Conservation (phyloP, 2,888 invertebrate genomes). For the Xestoiulus laeticollis region DNA sequence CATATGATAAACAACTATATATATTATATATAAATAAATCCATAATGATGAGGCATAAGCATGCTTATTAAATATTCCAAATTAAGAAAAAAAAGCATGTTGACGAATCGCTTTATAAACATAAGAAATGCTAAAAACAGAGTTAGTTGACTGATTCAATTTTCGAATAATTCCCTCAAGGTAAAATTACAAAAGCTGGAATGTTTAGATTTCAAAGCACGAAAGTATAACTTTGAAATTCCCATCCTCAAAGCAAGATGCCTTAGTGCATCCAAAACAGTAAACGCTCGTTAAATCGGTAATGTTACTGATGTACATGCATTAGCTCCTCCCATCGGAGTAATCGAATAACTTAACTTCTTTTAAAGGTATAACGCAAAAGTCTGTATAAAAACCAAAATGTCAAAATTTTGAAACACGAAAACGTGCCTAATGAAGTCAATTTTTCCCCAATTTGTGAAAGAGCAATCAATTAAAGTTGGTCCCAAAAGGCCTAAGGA, state of each 20-base stretch:
- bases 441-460: constrained; percentile 16
- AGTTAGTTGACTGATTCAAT: too few species aligned
- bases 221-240: neutral
- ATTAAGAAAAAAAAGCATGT: too few species aligned
- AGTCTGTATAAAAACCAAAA: neutral
- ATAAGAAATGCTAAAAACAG: too few species aligned
- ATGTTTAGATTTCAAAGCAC: too few species aligned
- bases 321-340: neutral
- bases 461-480: constrained; percentile 32
- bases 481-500: neutral
- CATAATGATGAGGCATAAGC: too few species aligned
- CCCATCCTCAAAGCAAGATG: neutral
- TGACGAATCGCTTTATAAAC: too few species aligned
- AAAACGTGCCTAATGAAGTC: neutral
- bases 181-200: neutral
- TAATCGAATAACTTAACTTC: neutral
- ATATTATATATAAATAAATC: too few species aligned
- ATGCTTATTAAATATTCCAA: too few species aligned
- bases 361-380: neutral
- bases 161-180: too few species aligned
- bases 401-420: neutral
- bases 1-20: too few species aligned
- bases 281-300: neutral
- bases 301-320: neutral
- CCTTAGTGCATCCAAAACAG: neutral